Base-by-base conservation (phyloP, 1,140 invertebrate species). In the Babylonia areolata region DNA sequence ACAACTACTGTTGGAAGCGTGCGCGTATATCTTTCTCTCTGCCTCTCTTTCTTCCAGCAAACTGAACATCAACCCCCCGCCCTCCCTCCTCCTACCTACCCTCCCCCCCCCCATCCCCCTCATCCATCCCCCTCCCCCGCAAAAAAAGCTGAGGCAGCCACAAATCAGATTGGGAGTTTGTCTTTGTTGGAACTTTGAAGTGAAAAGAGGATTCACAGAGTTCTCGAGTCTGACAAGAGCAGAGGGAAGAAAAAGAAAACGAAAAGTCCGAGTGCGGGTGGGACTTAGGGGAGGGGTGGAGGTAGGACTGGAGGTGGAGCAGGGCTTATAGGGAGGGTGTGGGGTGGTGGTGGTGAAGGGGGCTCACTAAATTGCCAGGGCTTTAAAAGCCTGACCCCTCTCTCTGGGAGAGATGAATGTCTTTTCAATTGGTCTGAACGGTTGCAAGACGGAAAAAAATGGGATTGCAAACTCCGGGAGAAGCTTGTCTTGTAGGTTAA, bases 151-250 rank as follows among this genome's bases (percentile, higher is more conserved):
- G 64, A 5, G 17, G 64, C 5, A n/a, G 64, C 64, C 31, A 73
- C 71, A 73, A 73, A 73, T 73, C 71, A 73, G 71, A 33, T 73
- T 73, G 31, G 11, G 58, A 35, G n/a, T 33, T 73, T 73, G 31
- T 37, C 71, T 73, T 73, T 73, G 71, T 73, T 73, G 33, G 71
- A 73, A 73, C 31, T 73, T 73, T 73, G 71, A 73, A 73, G 71
- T 73, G 71, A 73, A 73, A 73, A 73, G 71, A 73, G 71, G 71
- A 73, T 73, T 73, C 71, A 9, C 33, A 5, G 31, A 73, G 12
- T 73, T 73, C 71, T 73, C 31, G 31, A 73, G 71, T 35, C 9
- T 35, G 31, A 73, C 71, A 33, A 73, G 31, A 73, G 35, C 11
- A 28, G 35, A 31, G 35, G 35, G 23, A n/a, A 69, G 46, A 51